Base-by-base conservation (phyloP, 2,888 invertebrate species). In the Tetragonula carbonaria region DNA sequence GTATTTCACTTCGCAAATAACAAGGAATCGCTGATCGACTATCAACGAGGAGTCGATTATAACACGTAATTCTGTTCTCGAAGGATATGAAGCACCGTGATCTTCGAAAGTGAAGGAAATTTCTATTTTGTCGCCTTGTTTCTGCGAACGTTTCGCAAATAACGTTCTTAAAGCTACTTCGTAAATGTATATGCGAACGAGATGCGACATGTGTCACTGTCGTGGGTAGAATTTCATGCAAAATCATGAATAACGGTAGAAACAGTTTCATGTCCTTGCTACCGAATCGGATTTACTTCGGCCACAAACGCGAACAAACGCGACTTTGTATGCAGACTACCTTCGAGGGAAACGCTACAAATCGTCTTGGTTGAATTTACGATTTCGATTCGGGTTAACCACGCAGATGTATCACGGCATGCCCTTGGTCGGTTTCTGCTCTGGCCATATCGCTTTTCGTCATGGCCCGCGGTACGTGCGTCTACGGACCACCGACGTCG, bases 381-480 rank as follows among this genome's bases (percentile, higher is more conserved):
- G 88, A 88, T 88, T 83, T 84, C 82, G 86, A 90, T 88, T 90
- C 82, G 86, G 84, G 80, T 73, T 81, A 86, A 84, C 75, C 82
- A 71, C 74, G 80, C 78, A 78, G 75, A 89, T 86, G 88, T 85
- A 81, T 83, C 87, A 82, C 78, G 78, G 81, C 38, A 62, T 45
- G 77, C 73, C 87, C 87, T 83, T 79, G 86, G 74, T 65, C 78
- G 85, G 74, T 65, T 82, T 72, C 78, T 80, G 78, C 84, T 74
- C 90, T 84, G 90, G 85, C 91, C 89, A 88, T 92, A 92, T 92
- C 91, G 92, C 92, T 92, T 92, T 92, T 93, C 92, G 92, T 93
- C 92, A 93, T 92, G 90, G 90, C 89, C 88, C 82, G 86, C 87
- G 85, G 90, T 88, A 84, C 87, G 91, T 87, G 86, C 87, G 91